A percentile compares a stretch with the other conserved stretches of the same genome.
Evolutionary conservation across 1,140 invertebrate genomes (phyloP).

Genomic region (Ditylenchus dipsaci): DNA sequence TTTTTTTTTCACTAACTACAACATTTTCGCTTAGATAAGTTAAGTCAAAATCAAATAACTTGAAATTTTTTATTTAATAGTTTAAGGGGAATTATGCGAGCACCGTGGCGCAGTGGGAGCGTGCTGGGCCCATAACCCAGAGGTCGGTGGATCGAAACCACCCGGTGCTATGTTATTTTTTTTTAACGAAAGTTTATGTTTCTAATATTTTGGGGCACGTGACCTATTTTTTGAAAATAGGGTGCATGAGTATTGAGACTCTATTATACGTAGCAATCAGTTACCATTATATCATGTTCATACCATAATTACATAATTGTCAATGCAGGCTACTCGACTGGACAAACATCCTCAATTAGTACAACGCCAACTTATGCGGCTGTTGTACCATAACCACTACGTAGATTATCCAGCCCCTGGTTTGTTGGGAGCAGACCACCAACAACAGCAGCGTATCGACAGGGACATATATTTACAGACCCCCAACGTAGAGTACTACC

Average conservation of each 20-base stretch:
- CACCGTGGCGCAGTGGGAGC: slow-evolving; percentile 96
- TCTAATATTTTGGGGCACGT: too few species aligned
- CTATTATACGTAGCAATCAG: too few species aligned
- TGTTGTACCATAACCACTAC: slow-evolving; percentile 9
- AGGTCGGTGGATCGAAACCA: slow-evolving; percentile 93
- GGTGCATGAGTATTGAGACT: too few species aligned
- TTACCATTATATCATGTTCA: too few species aligned
- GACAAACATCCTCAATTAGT: slow-evolving; percentile 8
- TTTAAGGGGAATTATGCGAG: too few species aligned
- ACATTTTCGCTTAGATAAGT: too few species aligned
- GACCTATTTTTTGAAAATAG: too few species aligned
- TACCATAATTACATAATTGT: background rate
- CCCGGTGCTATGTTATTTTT: background rate
- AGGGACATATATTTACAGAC: background rate
- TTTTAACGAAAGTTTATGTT: too few species aligned
- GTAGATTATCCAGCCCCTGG: slow-evolving; percentile 2
- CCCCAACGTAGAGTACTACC: background rate
- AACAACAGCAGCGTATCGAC: slow-evolving; percentile 2
- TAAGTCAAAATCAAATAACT: too few species aligned
- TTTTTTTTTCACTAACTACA: too few species aligned
- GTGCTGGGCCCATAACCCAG: slow-evolving; percentile 96
- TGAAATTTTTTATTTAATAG: too few species aligned
- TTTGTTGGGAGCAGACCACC: slow-evolving; percentile 3
- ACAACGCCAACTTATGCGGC: background rate
- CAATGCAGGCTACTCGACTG: background rate